Evolutionary conservation across 2,113 vertebrate genomes (phyloP), one percentile per base, ranked within the genome.

Genomic region (Podilymbus podiceps): DNA sequence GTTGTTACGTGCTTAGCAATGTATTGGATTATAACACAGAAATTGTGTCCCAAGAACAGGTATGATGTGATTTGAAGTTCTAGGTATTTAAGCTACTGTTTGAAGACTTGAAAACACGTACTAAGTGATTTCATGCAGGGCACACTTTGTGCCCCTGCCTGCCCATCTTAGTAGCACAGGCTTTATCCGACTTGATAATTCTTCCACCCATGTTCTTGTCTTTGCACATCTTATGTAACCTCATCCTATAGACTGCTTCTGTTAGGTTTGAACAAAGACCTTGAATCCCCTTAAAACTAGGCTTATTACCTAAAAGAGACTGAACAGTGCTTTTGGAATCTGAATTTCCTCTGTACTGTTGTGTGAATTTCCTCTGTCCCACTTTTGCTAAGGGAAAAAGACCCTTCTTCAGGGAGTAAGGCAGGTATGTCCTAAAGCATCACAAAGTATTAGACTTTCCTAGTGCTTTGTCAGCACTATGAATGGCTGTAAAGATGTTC

Each of bases 1-100:
- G 99, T 90, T 99, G 99, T 97, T 99, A 99, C 0, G 99, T 99
- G 56, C 98, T 99, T 88, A 99, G 98, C 98, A 99, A 99, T 66
- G 99, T 99, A 5, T 97, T 99, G 97, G 99, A 99, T 94, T 99
- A 99, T 95, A 99, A 98, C 97, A 99, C 99, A 82, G 99, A 99
- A 97, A 99, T 99, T 21, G 97, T 99, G 92, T 98, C 98, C 12
- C 99, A 99, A 90, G 99, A 99, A 76, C 99, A 99, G 99, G 99
- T 99, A 93, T 44, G 96, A 50, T 31, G 53, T 11, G 78, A 63
- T 38, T 90, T 76, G 22, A 42, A 77, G 59, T 75, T 91, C 13
- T 81, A 8, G 27, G 16, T 81, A 5, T 89, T 35, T 90, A 44
- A 89, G 56, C 35, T 87, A 38, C n/a, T 86, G 5, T 52, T 77